Conservation (phyloP, 2,888 invertebrate genomes). For the Muscina levida region DNA sequence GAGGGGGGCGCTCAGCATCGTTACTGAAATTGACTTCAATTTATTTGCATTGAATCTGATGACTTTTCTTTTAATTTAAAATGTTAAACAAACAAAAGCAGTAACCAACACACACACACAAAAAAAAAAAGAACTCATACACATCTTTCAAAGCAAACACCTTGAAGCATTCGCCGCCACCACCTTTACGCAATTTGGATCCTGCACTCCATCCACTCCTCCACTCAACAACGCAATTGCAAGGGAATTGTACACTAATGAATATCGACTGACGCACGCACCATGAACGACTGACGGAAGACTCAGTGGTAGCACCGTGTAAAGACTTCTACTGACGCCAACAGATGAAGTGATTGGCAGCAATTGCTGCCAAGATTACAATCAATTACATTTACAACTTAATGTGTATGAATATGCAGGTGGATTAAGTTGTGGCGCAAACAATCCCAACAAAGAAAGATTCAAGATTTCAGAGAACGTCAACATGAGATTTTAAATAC, state of each 20-base stretch:
- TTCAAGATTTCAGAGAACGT: too few relatives aligned
- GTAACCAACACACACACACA: slow-evolving; percentile 22
- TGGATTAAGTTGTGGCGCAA: neutral
- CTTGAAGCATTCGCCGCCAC: neutral
- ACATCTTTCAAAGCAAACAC: slow-evolving; percentile 11
- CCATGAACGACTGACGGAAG: neutral
- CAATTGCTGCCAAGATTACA: slow-evolving; percentile 54
- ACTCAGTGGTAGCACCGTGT: slow-evolving; percentile 16
- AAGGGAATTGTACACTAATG: slow-evolving; percentile 22
- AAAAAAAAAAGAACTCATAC: slow-evolving; percentile 7
- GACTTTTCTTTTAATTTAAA: slow-evolving; percentile 45
- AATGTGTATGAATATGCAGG: slow-evolving; percentile 26
- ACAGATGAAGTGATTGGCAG: slow-evolving; percentile 48
- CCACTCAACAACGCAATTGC: too few relatives aligned
- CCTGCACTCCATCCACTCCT: too few relatives aligned
- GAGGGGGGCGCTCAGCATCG: too few relatives aligned
- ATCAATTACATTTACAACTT: slow-evolving; percentile 59
- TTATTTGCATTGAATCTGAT: slow-evolving; percentile 66
- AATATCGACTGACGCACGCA: slow-evolving; percentile 31
- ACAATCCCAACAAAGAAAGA: neutral
- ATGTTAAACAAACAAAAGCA: slow-evolving; percentile 65
- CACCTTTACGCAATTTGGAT: neutral
- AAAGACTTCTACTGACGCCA: slow-evolving; percentile 1
- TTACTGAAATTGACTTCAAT: slow-evolving; percentile 64
- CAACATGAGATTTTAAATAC: too few relatives aligned